Base-by-base conservation (phyloP, 2,888 invertebrate genomes). In the Neocrepidodera transversa region DNA sequence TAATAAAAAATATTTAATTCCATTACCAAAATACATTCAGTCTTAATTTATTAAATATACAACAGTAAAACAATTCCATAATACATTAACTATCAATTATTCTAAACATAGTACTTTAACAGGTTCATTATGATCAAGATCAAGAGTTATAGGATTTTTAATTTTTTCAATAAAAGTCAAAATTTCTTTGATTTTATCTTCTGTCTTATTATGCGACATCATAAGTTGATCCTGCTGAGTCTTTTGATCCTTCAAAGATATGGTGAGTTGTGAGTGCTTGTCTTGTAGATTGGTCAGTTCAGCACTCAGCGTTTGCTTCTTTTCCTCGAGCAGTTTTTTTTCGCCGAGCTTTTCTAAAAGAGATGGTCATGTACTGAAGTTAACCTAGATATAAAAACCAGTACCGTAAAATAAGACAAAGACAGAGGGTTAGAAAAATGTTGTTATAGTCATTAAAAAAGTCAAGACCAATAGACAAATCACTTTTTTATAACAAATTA, bases 261-360 rank as follows among this genome's bases (percentile, higher is more conserved):
- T 75, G 17, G 77, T 76, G 57, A 81, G 68, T 67, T 80, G 76
- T n/a, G 79, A 79, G 68, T 80, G 80, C 17, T 75, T 74, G 61
- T 79, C 76, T 70, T 81, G 79, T 17, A 81, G 71, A 60, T 76
- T 75, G 3, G 75, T 78, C 62, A 80, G 67, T 70, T 80, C 79
- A 23, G 76, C 77, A 26, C 73, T 69, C 53, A 81, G 69, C 49
- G 70, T 70, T 63, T 74, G 73, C 66, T 78, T 79, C 67, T 74
- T 74, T 55, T 79, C 79, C 68, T 76, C 72, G 52, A 80, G 70
- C 58, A 72, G 69, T 60, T 72, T 71, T 70, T 78, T 80, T 68
- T 79, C 74, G 63, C 75, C 73, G 49, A 79, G 67, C 70, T 79
- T 80, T 68, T 80, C 81, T 80, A 73, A 38, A 60, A 60, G 40